Evolutionary conservation across 2,888 invertebrate genomes (phyloP).

Genomic region (Calameuta filiformis): DNA sequence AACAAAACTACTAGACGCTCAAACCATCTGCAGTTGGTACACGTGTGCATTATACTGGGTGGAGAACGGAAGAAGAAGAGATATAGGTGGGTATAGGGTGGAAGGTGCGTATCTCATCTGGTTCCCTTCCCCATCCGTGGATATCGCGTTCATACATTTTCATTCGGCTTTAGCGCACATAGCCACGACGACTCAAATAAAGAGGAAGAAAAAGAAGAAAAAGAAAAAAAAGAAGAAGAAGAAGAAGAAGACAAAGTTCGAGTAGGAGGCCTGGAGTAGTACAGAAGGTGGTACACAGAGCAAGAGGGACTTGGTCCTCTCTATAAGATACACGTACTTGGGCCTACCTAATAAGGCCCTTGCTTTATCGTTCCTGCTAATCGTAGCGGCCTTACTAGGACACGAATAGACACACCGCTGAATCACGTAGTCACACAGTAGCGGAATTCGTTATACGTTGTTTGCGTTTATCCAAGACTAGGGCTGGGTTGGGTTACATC

Average conservation of each 20-base stretch:
- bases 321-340: not conserved
- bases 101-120: constrained; percentile 1
- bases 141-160: constrained; percentile 18
- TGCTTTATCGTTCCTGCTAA: constrained; percentile 51
- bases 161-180: constrained; percentile 5
- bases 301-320: constrained; percentile 3
- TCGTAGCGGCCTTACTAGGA: constrained; percentile 51
- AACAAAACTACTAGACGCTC: constrained; percentile 11
- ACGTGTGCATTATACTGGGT: constrained; percentile 39
- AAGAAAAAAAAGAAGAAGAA: constrained; percentile 8
- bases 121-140: constrained; percentile 5
- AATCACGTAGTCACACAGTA: not conserved
- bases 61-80: constrained; percentile 6
- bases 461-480: not conserved
- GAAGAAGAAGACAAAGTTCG: constrained; percentile 6
- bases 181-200: constrained; percentile 11
- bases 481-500: not conserved
- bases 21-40: constrained; percentile 33
- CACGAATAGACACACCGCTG: constrained; percentile 48
- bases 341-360: constrained; percentile 49
- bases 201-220: constrained; percentile 2
- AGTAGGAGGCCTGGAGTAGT: constrained; percentile 9
- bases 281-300: not conserved
- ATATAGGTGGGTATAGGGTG: not conserved
- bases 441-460: not conserved